Conservation (phyloP, 2,113 vertebrate genomes). For the Mesocricetus auratus region DNA sequence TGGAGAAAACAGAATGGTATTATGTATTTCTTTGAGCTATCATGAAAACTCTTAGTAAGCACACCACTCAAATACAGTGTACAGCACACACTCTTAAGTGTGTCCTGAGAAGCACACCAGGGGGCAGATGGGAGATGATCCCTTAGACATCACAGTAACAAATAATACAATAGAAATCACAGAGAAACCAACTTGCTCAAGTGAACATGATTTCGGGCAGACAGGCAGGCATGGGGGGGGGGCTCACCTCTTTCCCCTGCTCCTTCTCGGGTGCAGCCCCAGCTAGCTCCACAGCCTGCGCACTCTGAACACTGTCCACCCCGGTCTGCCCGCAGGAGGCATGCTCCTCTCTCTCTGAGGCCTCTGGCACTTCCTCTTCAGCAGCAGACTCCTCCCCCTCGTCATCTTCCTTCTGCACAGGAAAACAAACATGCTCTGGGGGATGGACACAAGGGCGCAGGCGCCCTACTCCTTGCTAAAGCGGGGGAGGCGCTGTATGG, state of each 20-base stretch:
- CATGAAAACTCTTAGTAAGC: neutral
- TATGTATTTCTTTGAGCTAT: neutral
- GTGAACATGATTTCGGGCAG: neutral
- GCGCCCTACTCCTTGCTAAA: neutral
- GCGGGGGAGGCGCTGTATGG: neutral
- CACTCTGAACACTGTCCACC: conserved; percentile 94
- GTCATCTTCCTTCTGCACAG: conserved; percentile 87
- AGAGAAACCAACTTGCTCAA: neutral
- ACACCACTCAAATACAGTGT: neutral
- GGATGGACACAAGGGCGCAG: fast-evolving
- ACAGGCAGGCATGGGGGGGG: neutral
- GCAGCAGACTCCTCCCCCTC: conserved; percentile 81
- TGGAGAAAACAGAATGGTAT: neutral
- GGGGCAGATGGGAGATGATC: neutral
- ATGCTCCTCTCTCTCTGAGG: conserved; percentile 92
- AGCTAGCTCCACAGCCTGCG: conserved; percentile 93
- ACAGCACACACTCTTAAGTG: neutral
- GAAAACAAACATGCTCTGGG: neutral
- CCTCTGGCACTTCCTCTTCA: conserved; percentile 88
- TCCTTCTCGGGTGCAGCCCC: conserved; percentile 94
- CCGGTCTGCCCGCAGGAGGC: conserved; percentile 91
- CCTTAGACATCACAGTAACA: neutral
- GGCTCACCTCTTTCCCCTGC: conserved; percentile 93
- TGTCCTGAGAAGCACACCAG: neutral
- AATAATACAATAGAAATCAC: neutral